Conservation (phyloP, 2,888 invertebrate genomes). For the Chirona hameri region DNA sequence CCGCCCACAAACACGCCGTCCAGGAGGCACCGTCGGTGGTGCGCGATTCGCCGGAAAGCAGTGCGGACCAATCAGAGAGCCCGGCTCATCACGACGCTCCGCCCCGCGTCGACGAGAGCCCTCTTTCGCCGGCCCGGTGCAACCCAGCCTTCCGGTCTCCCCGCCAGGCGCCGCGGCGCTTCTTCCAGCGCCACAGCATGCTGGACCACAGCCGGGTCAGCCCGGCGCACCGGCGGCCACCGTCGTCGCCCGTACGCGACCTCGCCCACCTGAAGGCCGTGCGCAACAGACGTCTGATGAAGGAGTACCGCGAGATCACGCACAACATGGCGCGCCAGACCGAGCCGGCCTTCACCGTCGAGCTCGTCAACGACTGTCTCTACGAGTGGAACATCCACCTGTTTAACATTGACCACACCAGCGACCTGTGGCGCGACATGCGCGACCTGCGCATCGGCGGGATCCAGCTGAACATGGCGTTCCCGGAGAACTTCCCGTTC, state of each 20-base stretch:
- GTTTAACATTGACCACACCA: slow-evolving; percentile 76
- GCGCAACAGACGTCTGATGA: slow-evolving; percentile 76
- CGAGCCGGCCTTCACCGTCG: slow-evolving; percentile 63
- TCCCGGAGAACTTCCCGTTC: slow-evolving; percentile 85
- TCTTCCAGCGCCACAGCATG: neutral
- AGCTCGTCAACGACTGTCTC: slow-evolving; percentile 77
- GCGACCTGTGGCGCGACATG: slow-evolving; percentile 68
- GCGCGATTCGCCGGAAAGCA: neutral
- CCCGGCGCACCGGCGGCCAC: neutral
- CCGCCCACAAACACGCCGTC: neutral
- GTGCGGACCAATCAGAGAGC: neutral
- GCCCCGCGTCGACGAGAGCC: neutral
- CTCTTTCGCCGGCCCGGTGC: neutral
- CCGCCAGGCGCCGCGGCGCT: neutral
- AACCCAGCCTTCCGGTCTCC: neutral
- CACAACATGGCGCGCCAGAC: slow-evolving; percentile 38
- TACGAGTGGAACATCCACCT: slow-evolving; percentile 84
- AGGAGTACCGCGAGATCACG: slow-evolving; percentile 58
- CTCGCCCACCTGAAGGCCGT: slow-evolving; percentile 55
- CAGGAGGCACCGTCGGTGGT: neutral
- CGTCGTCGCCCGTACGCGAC: slow-evolving; percentile 41
- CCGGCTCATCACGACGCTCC: neutral
- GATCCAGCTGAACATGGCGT: slow-evolving; percentile 63
- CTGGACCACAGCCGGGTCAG: slow-evolving; percentile 1
- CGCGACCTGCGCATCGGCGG: slow-evolving; percentile 67